Percentiles rank a stretch among this genome's conserved stretches.
These are phyloP conservation scores for Cardiocondyla obscurior DNA, from an alignment of 1,140 invertebrate species.

Conservation along the genomic window DNA sequence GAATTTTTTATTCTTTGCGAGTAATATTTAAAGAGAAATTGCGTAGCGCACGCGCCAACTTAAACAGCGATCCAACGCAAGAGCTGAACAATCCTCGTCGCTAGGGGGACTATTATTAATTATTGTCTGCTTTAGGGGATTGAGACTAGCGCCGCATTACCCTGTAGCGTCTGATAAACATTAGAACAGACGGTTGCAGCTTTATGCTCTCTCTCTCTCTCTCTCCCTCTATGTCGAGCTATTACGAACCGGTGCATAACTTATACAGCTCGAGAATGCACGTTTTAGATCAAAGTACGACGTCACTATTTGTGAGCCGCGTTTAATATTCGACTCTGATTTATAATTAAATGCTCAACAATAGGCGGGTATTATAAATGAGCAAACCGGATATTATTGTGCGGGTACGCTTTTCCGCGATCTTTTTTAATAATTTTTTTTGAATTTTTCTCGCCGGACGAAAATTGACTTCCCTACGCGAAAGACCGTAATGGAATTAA, in stretches of 20 bases:
- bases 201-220: constrained; percentile 43
- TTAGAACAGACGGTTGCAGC: constrained; percentile 61
- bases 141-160: constrained; percentile 33
- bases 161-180: constrained; percentile 62
- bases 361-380: not conserved
- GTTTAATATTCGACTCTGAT: not conserved
- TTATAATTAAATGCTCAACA: not conserved
- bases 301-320: not conserved
- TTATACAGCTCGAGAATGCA: not conserved
- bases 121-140: constrained; percentile 72
- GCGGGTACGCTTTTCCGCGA: not conserved
- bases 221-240: not conserved
- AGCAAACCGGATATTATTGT: not conserved
- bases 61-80: constrained; percentile 60
- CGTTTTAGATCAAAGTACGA: not conserved
- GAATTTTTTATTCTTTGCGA: constrained; percentile 18
- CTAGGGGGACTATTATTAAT: constrained; percentile 73
- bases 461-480: not conserved
- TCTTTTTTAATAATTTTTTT: not conserved
- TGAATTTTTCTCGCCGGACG: not conserved
- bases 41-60: not conserved
- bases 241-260: constrained; percentile 17
- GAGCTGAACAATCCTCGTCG: constrained; percentile 62
- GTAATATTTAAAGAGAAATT: constrained; percentile 19
- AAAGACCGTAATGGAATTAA: not conserved